Conservation (phyloP, 2,888 invertebrate species). For the Nemapogon koenigi region DNA sequence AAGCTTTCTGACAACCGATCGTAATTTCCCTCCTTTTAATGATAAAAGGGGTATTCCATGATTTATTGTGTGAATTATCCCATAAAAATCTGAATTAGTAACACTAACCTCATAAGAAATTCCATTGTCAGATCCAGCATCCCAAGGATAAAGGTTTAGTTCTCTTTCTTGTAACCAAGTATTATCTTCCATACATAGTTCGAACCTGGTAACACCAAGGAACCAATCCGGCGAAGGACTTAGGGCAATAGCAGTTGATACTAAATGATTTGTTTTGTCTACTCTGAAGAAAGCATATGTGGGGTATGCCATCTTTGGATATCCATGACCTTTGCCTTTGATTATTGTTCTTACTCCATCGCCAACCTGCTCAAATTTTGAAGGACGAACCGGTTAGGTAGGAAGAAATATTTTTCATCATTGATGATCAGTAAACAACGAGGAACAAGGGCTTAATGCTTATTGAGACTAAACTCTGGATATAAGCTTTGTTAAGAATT, state of each 20-base stretch:
- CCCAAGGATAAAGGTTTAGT: slow-evolving; percentile 91
- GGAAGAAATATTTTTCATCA: too few relatives aligned
- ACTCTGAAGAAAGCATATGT: slow-evolving; percentile 43
- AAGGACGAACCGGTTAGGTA: too few relatives aligned
- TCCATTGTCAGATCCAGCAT: slow-evolving; percentile 95
- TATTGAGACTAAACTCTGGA: too few relatives aligned
- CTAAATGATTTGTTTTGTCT: slow-evolving; percentile 38
- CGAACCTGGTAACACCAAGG: slow-evolving; percentile 87
- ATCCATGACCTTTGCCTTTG: slow-evolving; percentile 50
- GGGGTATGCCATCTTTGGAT: slow-evolving; percentile 40
- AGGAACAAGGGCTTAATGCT: too few relatives aligned
- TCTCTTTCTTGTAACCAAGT: slow-evolving; percentile 85
- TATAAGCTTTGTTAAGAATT: too few relatives aligned
- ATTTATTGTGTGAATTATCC: too few relatives aligned
- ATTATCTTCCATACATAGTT: slow-evolving; percentile 87
- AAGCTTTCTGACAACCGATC: too few relatives aligned
- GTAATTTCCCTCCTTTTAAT: too few relatives aligned
- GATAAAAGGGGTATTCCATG: too few relatives aligned
- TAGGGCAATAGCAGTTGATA: slow-evolving; percentile 37
- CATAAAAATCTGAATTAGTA: too few relatives aligned
- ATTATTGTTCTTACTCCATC: slow-evolving; percentile 45
- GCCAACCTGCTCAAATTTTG: slow-evolving; percentile 33
- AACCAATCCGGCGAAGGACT: slow-evolving; percentile 92
- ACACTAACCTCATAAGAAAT: slow-evolving; percentile 85
- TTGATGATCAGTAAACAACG: too few relatives aligned